phyloP scores from a whole-genome alignment of 2,113 vertebrate genomes.

The Ophthalmolycus amberensis region DNA sequence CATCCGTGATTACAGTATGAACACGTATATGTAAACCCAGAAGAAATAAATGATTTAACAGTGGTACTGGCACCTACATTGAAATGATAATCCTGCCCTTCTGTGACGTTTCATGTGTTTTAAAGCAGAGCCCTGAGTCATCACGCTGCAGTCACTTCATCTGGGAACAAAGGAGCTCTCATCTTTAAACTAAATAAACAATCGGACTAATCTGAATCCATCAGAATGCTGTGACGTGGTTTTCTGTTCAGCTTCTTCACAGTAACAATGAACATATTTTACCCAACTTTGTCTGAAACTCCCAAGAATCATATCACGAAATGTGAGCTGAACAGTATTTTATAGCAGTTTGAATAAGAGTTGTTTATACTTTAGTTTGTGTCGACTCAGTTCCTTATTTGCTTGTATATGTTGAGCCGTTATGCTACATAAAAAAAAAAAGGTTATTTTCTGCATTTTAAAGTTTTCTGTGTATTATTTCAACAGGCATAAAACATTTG shows the following conservation, averaged over 20 bases:
- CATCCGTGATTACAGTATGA: constrained; percentile 1
- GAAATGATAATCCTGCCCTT: background rate
- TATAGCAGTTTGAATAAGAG: background rate
- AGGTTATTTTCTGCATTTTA: background rate
- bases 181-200: background rate
- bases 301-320: background rate
- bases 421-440: background rate
- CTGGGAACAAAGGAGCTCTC: background rate
- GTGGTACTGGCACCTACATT: constrained; percentile 1
- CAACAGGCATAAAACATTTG: background rate
- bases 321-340: background rate
- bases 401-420: background rate
- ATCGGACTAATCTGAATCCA: background rate
- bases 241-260: background rate
- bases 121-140: constrained; percentile 54
- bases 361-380: background rate
- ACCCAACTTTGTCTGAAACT: background rate
- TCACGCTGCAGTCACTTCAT: constrained; percentile 28
- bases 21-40: constrained; percentile 9
- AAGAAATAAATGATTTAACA: background rate
- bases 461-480: background rate
- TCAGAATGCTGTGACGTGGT: background rate
- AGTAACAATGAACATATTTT: background rate
- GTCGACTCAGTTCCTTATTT: background rate
- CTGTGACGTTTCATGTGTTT: background rate